phyloP scores from a whole-genome alignment of 2,888 invertebrate genomes.

The Antheraea assamensis region DNA sequence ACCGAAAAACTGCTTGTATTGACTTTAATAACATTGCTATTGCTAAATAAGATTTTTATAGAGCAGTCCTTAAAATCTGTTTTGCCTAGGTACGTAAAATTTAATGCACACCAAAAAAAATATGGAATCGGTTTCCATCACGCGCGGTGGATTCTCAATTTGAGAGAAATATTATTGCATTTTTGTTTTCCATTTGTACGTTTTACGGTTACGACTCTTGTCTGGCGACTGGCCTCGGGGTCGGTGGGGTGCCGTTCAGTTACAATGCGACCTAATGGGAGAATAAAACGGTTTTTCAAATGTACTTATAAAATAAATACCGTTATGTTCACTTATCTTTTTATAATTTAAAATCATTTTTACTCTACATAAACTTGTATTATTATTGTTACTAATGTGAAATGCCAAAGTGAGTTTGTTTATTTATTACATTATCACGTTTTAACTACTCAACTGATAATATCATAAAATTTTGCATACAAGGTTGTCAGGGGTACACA shows the following conservation, averaged over 20 bases:
- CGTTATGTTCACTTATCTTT: conserved; percentile 11
- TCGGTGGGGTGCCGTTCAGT: conserved; percentile 32
- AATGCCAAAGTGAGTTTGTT: too few species aligned
- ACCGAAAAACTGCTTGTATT: neutral
- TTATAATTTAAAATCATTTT: conserved; percentile 18
- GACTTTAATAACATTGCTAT: neutral
- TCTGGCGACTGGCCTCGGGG: conserved; percentile 46
- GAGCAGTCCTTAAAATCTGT: neutral
- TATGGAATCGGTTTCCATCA: conserved; percentile 42
- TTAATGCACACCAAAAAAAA: conserved; percentile 35
- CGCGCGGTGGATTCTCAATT: conserved; percentile 44
- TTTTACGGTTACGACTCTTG: conserved; percentile 51
- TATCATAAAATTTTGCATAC: too few species aligned
- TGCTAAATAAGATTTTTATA: neutral
- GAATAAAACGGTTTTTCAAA: conserved; percentile 17
- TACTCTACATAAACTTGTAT: neutral
- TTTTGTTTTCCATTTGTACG: conserved; percentile 57
- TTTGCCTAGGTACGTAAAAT: conserved; percentile 26
- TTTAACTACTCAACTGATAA: too few species aligned
- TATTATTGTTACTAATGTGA: too few species aligned
- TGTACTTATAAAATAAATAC: conserved; percentile 15
- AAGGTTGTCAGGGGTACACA: too few species aligned
- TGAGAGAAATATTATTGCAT: conserved; percentile 54
- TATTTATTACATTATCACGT: too few species aligned
- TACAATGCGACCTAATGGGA: conserved; percentile 39